Base-by-base conservation (phyloP, 2,113 vertebrate species). In the Onychorhynchus coronatus region DNA sequence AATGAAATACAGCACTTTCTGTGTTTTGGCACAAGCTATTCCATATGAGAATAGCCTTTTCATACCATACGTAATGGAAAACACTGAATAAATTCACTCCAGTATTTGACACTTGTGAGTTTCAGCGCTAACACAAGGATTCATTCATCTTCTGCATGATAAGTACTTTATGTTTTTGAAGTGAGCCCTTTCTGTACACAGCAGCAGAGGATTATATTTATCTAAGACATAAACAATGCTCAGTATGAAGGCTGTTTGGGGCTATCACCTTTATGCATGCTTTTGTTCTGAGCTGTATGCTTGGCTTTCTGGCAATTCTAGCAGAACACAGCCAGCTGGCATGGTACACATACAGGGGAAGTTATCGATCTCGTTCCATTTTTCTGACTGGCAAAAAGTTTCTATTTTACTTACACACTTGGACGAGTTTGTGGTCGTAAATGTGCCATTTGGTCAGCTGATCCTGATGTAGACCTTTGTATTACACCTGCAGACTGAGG, bases 321-420 rank as follows among this genome's bases (percentile, higher is more conserved):
- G 78, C 81, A 96, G 88, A 88, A 92, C 39, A 31, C 7, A 79
- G 56, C n/a, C 67, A 94, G 70, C 50, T 59, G 61, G 41, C 2
- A 5, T 17, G 37, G 74, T 35, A 5, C 27, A 87, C 14, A 8
- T 65, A 72, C 27, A 30, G 19, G 68, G 52, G 68, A 89, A 89
- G 37, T 31, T 35, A 61, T 14, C 50, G 53, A 91, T 75, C 50
- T 52, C 1, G 0, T 39, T 79, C 76, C 33, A 5, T 47, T 62
- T 70, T 71, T 71, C 28, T 52, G 20, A 76, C 25, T 31, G 22
- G 19, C 2, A 12, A 82, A 58, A 86, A 61, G 35, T 66, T 85
- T 85, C 47, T 25, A 3, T 83, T 93, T 62, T 88, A 99, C 99
- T 99, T 98, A 99, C 99, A 99, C 99, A 84, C 98, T 99, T 88